phyloP scores from a whole-genome alignment of 2,113 vertebrate genomes.

The Sylvietta virens region DNA sequence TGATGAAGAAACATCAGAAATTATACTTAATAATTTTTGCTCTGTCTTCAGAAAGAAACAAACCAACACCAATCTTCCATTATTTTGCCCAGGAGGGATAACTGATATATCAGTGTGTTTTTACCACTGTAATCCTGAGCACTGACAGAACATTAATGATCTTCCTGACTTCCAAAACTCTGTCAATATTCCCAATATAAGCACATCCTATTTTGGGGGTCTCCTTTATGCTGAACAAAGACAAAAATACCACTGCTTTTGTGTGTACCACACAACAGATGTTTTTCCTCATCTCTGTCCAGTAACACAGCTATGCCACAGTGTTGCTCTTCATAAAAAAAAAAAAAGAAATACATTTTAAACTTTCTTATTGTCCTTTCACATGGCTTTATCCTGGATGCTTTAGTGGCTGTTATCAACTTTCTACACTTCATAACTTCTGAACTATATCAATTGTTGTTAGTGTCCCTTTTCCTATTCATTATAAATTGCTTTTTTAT shows the following conservation, averaged over 20 bases:
- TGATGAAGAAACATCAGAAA: neutral
- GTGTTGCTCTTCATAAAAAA: neutral
- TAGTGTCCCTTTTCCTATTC: constrained; percentile 2
- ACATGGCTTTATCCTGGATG: neutral
- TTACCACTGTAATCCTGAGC: neutral
- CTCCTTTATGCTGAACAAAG: neutral
- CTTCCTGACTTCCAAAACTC: neutral
- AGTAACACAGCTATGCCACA: neutral
- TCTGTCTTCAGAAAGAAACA: neutral
- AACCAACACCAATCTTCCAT: neutral
- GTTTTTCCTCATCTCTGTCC: neutral
- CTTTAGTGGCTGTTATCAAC: constrained; percentile 18
- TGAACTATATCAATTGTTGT: constrained; percentile 5
- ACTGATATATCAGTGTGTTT: neutral
- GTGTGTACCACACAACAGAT: neutral
- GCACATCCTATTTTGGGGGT: neutral
- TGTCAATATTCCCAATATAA: neutral
- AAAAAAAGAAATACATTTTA: neutral
- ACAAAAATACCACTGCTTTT: neutral
- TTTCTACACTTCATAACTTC: constrained; percentile 33
- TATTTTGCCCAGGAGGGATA: neutral
- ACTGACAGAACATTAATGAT: neutral
- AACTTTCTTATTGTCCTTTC: constrained; percentile 8
- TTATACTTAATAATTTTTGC: neutral
- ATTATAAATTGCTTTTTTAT: constrained; percentile 47